phyloP scores from a whole-genome alignment of 2,888 invertebrate species.

The Agrilus biguttatus region DNA sequence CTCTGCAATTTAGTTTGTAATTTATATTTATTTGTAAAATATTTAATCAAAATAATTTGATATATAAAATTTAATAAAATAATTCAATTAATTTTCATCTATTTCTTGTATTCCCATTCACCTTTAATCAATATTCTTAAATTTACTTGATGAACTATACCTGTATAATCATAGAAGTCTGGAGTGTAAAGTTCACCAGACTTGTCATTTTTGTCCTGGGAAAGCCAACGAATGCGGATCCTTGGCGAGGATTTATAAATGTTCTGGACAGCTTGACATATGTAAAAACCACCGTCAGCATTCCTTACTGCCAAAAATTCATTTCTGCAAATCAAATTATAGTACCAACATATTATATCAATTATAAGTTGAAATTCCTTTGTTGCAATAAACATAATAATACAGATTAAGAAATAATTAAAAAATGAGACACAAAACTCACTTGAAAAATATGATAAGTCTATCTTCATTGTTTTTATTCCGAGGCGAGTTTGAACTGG shows the following conservation, averaged over 20 bases:
- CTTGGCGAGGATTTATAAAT: constrained; percentile 73
- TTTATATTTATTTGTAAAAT: not conserved
- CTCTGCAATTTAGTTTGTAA: not conserved
- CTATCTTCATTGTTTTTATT: constrained; percentile 54
- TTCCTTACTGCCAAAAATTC: constrained; percentile 86
- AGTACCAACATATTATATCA: not conserved
- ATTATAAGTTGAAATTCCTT: too few relatives aligned
- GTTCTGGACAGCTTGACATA: constrained; percentile 84
- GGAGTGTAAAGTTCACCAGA: constrained; percentile 66
- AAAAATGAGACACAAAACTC: constrained; percentile 21
- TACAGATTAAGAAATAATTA: not conserved
- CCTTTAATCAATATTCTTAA: too few relatives aligned
- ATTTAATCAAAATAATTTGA: too few relatives aligned
- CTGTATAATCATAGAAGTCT: constrained; percentile 80
- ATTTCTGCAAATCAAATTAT: constrained; percentile 41
- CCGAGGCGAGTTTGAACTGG: constrained; percentile 44
- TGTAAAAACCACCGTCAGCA: constrained; percentile 73
- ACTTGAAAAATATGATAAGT: constrained; percentile 78
- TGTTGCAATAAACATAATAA: too few relatives aligned
- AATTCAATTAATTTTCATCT: too few relatives aligned
- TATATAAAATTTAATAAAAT: too few relatives aligned
- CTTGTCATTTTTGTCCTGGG: constrained; percentile 54
- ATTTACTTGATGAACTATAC: constrained; percentile 35
- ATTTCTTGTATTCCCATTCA: too few relatives aligned
- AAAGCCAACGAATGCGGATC: constrained; percentile 83